Evolutionary conservation across 2,113 vertebrate genomes (phyloP).

Genomic region (Seriola dumerili): DNA sequence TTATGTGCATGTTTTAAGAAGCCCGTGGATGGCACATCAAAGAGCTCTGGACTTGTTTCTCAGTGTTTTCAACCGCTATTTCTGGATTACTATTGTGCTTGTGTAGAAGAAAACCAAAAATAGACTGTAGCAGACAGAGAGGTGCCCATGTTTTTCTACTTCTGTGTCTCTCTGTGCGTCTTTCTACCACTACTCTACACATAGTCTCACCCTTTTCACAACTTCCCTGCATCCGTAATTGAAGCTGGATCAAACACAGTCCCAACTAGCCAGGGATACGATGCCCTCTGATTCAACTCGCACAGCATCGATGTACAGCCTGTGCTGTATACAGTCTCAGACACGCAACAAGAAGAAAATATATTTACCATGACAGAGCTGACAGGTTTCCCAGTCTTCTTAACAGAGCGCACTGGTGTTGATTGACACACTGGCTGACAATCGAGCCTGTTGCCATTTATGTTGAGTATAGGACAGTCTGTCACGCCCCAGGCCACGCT

Average conservation of each 20-base stretch:
- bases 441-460: neutral
- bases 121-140: slow-evolving; percentile 33
- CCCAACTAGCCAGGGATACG: slow-evolving; percentile 6
- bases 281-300: slow-evolving; percentile 46
- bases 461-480: neutral
- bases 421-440: slow-evolving; percentile 31
- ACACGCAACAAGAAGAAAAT: neutral
- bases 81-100: slow-evolving; percentile 36
- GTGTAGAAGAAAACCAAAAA: slow-evolving; percentile 38
- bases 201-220: slow-evolving; percentile 8
- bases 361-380: neutral
- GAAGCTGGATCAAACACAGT: slow-evolving; percentile 47
- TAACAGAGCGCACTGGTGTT: neutral
- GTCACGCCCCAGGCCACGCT: neutral
- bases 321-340: neutral
- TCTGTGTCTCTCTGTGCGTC: neutral
- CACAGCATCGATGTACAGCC: neutral
- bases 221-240: slow-evolving; percentile 29
- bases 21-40: slow-evolving; percentile 30
- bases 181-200: neutral
- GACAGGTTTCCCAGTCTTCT: slow-evolving; percentile 17
- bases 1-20: slow-evolving; percentile 40
- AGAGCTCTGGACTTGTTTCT: slow-evolving; percentile 30
- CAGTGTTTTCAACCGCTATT: slow-evolving; percentile 47
- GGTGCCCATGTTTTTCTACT: slow-evolving; percentile 6